Conservation (phyloP, 1,140 invertebrate species). For the Tetranychus urticae region DNA sequence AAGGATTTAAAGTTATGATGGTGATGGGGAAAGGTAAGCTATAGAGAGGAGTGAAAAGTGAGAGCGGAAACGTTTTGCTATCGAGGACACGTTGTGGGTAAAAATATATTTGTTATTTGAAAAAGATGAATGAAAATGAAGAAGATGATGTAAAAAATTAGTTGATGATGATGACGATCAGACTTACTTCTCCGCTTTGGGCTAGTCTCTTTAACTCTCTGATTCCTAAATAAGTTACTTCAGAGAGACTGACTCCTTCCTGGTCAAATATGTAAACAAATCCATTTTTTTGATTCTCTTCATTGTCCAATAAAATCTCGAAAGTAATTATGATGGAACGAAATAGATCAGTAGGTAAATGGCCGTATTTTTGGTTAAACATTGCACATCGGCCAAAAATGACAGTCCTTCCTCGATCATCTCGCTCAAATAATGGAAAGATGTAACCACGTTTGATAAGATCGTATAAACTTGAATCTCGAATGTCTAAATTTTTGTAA, state of each 20-base stretch:
- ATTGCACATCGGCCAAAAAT: slow-evolving; percentile 25
- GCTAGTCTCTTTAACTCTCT: slow-evolving; percentile 11
- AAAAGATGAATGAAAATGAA: not conserved
- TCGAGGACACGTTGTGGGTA: not conserved
- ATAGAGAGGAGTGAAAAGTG: not conserved
- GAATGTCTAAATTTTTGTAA: slow-evolving; percentile 49
- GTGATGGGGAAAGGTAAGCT: not conserved
- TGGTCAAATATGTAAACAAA: slow-evolving; percentile 64
- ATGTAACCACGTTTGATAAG: slow-evolving; percentile 55
- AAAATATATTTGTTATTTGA: not conserved
- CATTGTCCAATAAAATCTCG: slow-evolving; percentile 49
- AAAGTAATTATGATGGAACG: slow-evolving; percentile 45
- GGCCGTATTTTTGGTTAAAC: slow-evolving; percentile 1
- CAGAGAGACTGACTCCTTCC: slow-evolving; percentile 50
- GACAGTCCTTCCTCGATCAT: slow-evolving; percentile 41
- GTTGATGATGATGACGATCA: not conserved
- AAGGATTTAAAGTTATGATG: not conserved
- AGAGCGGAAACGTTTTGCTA: not conserved
- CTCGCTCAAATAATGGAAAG: slow-evolving; percentile 44
- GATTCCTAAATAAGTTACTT: slow-evolving; percentile 29
- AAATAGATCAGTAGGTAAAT: slow-evolving; percentile 25
- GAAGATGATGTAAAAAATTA: not conserved
- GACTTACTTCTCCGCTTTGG: slow-evolving; percentile 11
- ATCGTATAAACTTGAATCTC: slow-evolving; percentile 40
- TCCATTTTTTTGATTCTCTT: slow-evolving; percentile 45